Percentiles rank a stretch among this genome's conserved stretches.
Evolutionary conservation across 2,113 vertebrate species (phyloP).

Genomic region (Empidonax alnorum): DNA sequence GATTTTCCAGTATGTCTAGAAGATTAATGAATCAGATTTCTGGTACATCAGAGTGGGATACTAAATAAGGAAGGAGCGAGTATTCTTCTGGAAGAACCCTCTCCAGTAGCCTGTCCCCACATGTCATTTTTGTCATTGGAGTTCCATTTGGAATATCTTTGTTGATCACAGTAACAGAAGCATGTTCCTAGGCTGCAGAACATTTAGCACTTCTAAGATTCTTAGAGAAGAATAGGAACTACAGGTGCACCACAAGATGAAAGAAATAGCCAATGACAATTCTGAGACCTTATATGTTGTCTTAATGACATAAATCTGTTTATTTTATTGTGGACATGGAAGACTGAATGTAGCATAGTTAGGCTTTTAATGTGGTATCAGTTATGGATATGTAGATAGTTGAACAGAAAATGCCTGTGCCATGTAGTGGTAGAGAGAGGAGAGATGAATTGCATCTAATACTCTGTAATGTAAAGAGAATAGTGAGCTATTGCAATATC

Average conservation of each 20-base stretch:
- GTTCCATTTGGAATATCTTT: neutral
- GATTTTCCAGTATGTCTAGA: slow-evolving; percentile 28
- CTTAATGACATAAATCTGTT: neutral
- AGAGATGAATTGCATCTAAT: neutral
- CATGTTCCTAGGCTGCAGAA: neutral
- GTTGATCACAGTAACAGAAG: neutral
- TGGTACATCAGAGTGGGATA: neutral
- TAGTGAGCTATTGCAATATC: neutral
- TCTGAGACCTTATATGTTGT: neutral
- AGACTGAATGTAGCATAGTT: neutral
- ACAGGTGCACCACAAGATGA: neutral
- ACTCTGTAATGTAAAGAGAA: neutral
- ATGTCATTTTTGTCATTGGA: neutral
- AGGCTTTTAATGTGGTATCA: neutral
- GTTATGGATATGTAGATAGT: neutral
- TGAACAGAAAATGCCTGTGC: neutral
- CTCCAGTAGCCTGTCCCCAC: no score
- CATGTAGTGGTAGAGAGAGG: neutral
- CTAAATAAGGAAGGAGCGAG: neutral
- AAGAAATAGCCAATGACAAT: neutral
- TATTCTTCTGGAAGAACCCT: neutral
- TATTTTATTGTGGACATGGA: neutral
- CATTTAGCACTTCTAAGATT: neutral
- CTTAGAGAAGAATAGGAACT: neutral
- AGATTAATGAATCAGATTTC: slow-evolving; percentile 55